Conservation (phyloP, 2,113 vertebrate species). For the Uria lomvia region DNA sequence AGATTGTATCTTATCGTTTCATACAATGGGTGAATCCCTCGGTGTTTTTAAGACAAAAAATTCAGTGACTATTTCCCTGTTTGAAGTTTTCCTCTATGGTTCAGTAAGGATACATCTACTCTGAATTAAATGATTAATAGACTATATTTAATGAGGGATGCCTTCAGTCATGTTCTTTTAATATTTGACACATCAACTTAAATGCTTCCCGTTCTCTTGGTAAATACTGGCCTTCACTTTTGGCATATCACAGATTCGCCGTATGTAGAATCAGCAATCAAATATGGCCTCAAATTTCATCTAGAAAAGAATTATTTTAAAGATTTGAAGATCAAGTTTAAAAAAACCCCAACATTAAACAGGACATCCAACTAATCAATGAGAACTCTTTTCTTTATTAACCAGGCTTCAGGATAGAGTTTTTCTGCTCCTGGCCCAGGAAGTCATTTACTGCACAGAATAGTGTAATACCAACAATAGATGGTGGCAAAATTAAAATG, state of each 20-base stretch:
- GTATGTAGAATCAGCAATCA: not conserved
- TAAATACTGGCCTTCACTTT: not conserved
- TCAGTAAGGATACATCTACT: not conserved
- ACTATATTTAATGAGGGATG: not conserved
- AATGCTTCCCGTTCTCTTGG: not conserved
- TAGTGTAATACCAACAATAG: not conserved
- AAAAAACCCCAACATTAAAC: not conserved
- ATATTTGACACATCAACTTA: not conserved
- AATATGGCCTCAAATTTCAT: not conserved
- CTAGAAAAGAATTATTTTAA: not conserved
- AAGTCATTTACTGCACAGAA: not conserved
- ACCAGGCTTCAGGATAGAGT: not conserved
- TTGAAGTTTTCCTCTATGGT: not conserved
- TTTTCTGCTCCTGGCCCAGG: slow-evolving; percentile 11
- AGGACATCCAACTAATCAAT: not conserved
- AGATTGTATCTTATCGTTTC: not conserved
- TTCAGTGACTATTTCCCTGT: not conserved
- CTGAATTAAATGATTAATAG: not conserved
- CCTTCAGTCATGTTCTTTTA: not conserved
- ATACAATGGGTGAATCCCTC: not conserved
- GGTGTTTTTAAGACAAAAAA: not conserved
- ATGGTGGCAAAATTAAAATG: slow-evolving; percentile 60
- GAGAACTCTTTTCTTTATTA: slow-evolving; percentile 23
- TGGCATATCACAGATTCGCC: not conserved
- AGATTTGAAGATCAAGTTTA: not conserved